A percentile compares a stretch with the other conserved stretches of the same genome.
Conservation (phyloP, 2,113 vertebrate species). For the Daboia siamensis region DNA sequence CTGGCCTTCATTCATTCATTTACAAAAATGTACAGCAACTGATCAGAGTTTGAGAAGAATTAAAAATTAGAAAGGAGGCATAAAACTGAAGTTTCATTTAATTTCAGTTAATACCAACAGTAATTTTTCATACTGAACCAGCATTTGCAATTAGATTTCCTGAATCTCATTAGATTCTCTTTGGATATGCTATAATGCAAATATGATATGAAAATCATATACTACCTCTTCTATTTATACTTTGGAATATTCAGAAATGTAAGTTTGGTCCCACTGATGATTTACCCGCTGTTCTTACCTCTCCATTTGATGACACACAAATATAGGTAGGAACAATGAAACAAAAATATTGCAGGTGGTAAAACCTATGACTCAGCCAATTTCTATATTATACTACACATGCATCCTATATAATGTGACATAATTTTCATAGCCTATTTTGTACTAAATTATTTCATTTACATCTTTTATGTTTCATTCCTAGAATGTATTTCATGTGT, state of each 20-base stretch:
- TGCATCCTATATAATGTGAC: background rate
- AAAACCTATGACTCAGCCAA: slow-evolving; percentile 63
- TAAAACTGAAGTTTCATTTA: background rate
- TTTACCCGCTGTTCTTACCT: slow-evolving; percentile 35
- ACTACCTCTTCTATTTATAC: background rate
- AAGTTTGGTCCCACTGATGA: background rate
- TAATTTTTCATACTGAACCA: background rate
- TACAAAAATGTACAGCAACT: background rate
- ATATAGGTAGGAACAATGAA: slow-evolving; percentile 65
- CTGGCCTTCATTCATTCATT: background rate
- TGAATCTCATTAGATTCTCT: background rate
- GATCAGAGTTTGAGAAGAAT: background rate
- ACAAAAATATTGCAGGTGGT: slow-evolving; percentile 59
- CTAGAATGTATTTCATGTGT: slow-evolving; percentile 41
- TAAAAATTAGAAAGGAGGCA: background rate
- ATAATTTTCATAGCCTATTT: slow-evolving; percentile 46
- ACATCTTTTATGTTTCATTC: slow-evolving; percentile 54
- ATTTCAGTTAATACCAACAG: background rate
- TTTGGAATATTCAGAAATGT: background rate
- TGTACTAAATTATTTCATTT: slow-evolving; percentile 57
- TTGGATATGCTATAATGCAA: background rate
- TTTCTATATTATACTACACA: background rate
- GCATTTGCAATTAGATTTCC: background rate
- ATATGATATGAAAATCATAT: background rate
- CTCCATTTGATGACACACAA: slow-evolving; percentile 48